Evolutionary conservation across 2,888 invertebrate genomes (phyloP).

Genomic region (Calameuta idolon): DNA sequence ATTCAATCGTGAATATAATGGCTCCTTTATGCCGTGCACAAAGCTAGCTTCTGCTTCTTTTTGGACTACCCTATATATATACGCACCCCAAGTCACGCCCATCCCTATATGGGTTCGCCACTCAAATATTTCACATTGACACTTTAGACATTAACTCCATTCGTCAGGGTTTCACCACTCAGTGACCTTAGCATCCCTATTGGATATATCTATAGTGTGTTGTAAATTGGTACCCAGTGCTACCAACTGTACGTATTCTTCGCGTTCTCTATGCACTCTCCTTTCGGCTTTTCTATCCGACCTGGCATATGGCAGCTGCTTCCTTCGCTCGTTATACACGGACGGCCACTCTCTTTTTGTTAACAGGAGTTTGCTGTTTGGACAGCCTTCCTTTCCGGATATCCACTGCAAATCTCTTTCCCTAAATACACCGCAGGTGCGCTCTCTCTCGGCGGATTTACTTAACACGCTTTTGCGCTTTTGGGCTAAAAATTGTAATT

Average conservation of each 20-base stretch:
- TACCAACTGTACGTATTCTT: not conserved
- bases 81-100: constrained; percentile 46
- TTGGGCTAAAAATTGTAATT: not conserved
- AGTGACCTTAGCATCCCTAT: constrained; percentile 17
- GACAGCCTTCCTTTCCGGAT: constrained; percentile 35
- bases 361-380: constrained; percentile 27
- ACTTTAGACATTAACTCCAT: constrained; percentile 59
- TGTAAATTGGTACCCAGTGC: not conserved
- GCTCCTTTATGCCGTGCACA: constrained; percentile 35
- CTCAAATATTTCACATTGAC: constrained; percentile 61
- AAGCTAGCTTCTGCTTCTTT: constrained; percentile 28
- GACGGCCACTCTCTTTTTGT: constrained; percentile 29
- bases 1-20: constrained; percentile 37
- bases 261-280: not conserved
- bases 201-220: not conserved
- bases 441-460: not conserved
- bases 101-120: constrained; percentile 37
- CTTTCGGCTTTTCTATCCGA: not conserved
- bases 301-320: constrained; percentile 3
- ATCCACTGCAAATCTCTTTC: constrained; percentile 14
- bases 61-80: not conserved
- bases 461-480: constrained; percentile 7
- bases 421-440: constrained; percentile 21
- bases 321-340: constrained; percentile 8
- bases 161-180: constrained; percentile 47